Base-by-base conservation (phyloP, 2,113 vertebrate genomes). In the Merops nubicus region DNA sequence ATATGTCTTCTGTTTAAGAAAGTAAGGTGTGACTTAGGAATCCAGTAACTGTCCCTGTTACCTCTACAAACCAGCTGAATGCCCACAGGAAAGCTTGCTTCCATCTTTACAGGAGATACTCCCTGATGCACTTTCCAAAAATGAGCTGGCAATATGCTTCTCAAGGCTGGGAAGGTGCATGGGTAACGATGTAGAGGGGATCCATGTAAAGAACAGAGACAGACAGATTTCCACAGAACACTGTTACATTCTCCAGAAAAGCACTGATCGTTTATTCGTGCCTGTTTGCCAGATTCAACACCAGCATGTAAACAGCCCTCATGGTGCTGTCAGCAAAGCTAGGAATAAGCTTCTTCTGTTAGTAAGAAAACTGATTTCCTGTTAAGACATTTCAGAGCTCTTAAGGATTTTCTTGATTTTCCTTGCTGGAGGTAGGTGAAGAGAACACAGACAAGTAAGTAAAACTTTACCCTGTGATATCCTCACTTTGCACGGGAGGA, bases 241-340 rank as follows among this genome's bases (percentile, higher is more conserved):
- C 15, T 10, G 21, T 20, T 5, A 13, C 20, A 25, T 16, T 22
- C 40, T 64, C 53, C n/a, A 60, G 17, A 45, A 83, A 78, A 17
- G 21, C 34, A 45, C 0, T 57, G 28, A 86, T 17, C 2, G 0
- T 47, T 92, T 62, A 31, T 36, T 93, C 0, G 0, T 28, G 42
- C 38, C 31, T 82, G 31, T 42, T 76, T 73, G 81, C 54, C 59
- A 87, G 67, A 63, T 81, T 17, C 43, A 23, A 17, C 38, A 31
- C 11, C 33, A 57, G 72, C 38, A 38, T 3, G 25, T 34, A 40
- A 83, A 48, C 19, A 72, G 34, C 67, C n/a, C 62, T 85, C 33
- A 11, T 3, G 10, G 11, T 50, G 34, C 2, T 59, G 28, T 42
- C 48, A 89, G 80, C 20, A 73, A 64, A 47, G 76, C 53, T 54